Conservation (phyloP, 2,797 vertebrate species). For the Labroides dimidiatus region DNA sequence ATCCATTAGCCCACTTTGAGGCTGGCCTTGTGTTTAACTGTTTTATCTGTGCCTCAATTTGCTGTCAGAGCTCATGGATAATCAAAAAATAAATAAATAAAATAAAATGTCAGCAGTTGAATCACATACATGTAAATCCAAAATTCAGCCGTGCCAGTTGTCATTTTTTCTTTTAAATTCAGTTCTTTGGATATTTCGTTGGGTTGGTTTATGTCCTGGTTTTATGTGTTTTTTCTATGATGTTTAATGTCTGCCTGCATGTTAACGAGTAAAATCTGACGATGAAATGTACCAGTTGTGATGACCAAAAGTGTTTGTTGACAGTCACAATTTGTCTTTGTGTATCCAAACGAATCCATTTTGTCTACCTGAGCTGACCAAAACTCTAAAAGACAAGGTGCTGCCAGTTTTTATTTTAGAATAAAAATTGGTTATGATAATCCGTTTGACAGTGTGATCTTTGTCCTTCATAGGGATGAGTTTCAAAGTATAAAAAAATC, state of each 20-base stretch:
- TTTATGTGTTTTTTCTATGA: conserved; percentile 43
- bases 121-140: conserved; percentile 33
- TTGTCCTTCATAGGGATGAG: not conserved
- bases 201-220: conserved; percentile 50
- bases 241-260: conserved; percentile 69
- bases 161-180: conserved; percentile 19
- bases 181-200: conserved; percentile 29
- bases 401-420: conserved; percentile 63
- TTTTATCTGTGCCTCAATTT: conserved; percentile 67
- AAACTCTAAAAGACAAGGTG: conserved; percentile 63
- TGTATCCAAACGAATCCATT: conserved; percentile 59
- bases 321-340: conserved; percentile 63
- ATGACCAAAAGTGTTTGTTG: conserved; percentile 78
- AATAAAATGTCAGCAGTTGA: conserved; percentile 20
- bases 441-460: conserved; percentile 29
- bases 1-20: conserved; percentile 62
- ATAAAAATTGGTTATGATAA: conserved; percentile 76
- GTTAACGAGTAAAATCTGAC: conserved; percentile 59
- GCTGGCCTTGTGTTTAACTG: conserved; percentile 68
- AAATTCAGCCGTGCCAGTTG: conserved; percentile 36
- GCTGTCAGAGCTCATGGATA: conserved; percentile 34
- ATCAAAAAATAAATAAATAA: conserved; percentile 23
- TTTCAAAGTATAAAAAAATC: not conserved
- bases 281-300: conserved; percentile 66
- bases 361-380: conserved; percentile 68